Conservation (phyloP, 2,113 vertebrate species). For the Blennius ocellaris region DNA sequence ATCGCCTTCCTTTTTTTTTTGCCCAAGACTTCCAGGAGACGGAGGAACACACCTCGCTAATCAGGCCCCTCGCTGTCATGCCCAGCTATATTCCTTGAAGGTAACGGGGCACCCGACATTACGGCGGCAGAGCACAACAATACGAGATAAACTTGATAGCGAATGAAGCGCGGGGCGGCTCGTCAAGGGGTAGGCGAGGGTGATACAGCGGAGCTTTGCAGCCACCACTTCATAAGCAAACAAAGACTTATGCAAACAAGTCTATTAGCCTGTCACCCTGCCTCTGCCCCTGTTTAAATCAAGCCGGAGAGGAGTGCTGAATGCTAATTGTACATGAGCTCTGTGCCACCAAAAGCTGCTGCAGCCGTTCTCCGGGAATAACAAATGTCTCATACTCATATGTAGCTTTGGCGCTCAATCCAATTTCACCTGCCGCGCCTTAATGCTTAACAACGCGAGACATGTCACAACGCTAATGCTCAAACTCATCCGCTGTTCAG, state of each 20-base stretch:
- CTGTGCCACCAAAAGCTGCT: not conserved
- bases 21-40: conserved; percentile 31
- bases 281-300: conserved; percentile 52
- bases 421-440: not conserved
- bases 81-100: conserved; percentile 16
- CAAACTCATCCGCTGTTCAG: not conserved
- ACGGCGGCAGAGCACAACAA: not conserved
- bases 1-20: conserved; percentile 18
- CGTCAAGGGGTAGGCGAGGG: not conserved
- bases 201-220: conserved; percentile 23
- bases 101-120: conserved; percentile 13
- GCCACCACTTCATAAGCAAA: conserved; percentile 54
- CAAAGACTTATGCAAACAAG: conserved; percentile 54
- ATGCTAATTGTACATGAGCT: conserved; percentile 50
- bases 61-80: conserved; percentile 48
- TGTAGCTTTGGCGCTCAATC: no score
- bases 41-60: conserved; percentile 41
- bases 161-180: conserved; percentile 1
- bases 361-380: no score
- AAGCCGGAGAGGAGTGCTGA: conserved; percentile 30
- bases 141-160: conserved; percentile 14
- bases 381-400: no score
- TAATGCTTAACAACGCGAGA: not conserved
- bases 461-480: not conserved
- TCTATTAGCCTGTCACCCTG: conserved; percentile 60